phyloP scores from a whole-genome alignment of 2,888 invertebrate genomes.

The Philopedon plagiatum region DNA sequence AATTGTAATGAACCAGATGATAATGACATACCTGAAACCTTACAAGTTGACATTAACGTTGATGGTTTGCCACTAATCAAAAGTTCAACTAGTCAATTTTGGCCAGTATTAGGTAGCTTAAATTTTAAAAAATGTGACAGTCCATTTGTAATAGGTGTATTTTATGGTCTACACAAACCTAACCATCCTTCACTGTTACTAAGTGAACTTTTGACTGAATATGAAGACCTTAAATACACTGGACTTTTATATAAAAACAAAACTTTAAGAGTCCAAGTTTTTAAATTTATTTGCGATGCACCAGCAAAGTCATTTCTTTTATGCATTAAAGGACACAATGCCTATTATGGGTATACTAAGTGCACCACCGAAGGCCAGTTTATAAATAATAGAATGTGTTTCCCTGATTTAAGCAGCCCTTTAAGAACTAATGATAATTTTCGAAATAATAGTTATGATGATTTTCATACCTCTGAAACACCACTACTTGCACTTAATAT shows the following conservation, averaged over 20 bases:
- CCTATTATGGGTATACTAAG: neutral
- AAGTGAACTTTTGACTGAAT: neutral
- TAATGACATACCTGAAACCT: no score
- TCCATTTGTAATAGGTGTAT: neutral
- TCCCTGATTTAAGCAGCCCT: neutral
- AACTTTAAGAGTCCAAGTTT: neutral
- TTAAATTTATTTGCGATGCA: neutral
- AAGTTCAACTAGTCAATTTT: neutral
- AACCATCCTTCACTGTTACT: neutral
- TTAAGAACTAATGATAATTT: neutral
- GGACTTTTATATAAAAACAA: neutral
- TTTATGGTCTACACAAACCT: neutral
- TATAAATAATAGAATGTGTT: neutral
- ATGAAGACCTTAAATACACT: neutral
- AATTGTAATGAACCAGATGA: no score
- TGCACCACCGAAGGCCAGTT: neutral
- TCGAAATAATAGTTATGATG: neutral
- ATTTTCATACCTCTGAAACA: neutral
- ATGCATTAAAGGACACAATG: neutral
- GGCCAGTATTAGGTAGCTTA: neutral
- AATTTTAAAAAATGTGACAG: neutral
- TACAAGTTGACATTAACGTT: neutral
- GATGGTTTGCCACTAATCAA: neutral
- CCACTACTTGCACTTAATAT: neutral
- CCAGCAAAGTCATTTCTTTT: neutral